Percentiles rank a stretch among this genome's conserved stretches.
These are phyloP conservation scores for Crotophaga sulcirostris DNA, from an alignment of 2,113 vertebrate species.

Conservation along the genomic window DNA sequence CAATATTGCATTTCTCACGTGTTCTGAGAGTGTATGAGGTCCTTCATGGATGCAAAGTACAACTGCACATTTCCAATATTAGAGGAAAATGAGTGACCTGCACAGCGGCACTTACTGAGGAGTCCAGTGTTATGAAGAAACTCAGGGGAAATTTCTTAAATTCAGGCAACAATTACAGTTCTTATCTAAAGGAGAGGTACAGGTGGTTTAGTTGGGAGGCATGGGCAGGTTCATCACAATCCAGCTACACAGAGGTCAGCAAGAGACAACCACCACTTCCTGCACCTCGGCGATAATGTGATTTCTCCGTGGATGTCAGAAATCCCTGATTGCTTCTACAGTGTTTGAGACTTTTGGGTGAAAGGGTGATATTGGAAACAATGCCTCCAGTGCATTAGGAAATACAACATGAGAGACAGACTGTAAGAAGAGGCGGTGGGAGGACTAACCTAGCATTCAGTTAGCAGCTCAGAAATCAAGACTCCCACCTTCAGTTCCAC, in stretches of 20 bases:
- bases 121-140: neutral
- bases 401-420: neutral
- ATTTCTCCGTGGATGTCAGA: neutral
- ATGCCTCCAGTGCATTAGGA: neutral
- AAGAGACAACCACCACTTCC: neutral
- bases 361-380: neutral
- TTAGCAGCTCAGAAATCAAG: neutral
- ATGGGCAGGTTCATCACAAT: neutral
- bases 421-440: neutral
- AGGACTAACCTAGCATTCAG: neutral
- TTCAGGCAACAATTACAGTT: neutral
- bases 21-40: fast-evolving
- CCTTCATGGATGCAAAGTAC: fast-evolving
- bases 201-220: neutral
- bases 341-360: neutral
- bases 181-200: neutral
- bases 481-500: neutral
- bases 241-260: fast-evolving
- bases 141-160: neutral
- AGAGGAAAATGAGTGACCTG: neutral
- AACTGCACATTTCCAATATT: fast-evolving
- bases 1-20: fast-evolving
- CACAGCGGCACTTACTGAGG: neutral
- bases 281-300: fast-evolving
- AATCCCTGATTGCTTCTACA: neutral